phyloP scores from a whole-genome alignment of 2,888 invertebrate genomes.

The Aethes cnicana region DNA sequence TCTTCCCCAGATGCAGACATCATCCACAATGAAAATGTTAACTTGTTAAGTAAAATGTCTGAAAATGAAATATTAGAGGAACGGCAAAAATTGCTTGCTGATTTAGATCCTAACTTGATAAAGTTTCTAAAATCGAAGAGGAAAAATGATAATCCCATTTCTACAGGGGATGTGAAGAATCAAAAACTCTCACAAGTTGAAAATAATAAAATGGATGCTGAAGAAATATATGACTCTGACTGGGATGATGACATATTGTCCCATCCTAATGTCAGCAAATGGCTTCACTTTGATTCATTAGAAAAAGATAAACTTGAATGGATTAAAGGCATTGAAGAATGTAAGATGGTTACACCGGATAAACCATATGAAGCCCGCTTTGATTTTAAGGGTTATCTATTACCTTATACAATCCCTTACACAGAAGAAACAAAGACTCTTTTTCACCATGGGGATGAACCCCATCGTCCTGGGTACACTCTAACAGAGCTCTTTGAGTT shows the following conservation, averaged over 20 bases:
- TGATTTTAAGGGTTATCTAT: conserved; percentile 89
- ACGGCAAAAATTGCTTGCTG: conserved; percentile 84
- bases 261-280: conserved; percentile 85
- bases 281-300: conserved; percentile 93
- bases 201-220: conserved; percentile 56
- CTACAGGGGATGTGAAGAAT: conserved; percentile 27
- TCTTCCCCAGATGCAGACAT: conserved; percentile 73
- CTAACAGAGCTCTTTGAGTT: conserved; percentile 93
- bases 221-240: conserved; percentile 49
- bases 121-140: conserved; percentile 82
- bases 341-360: conserved; percentile 79
- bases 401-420: conserved; percentile 86
- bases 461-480: conserved; percentile 94
- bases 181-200: conserved; percentile 17
- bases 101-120: conserved; percentile 85
- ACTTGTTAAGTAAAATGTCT: conserved; percentile 85
- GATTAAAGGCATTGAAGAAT: conserved; percentile 87
- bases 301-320: conserved; percentile 94
- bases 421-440: conserved; percentile 83
- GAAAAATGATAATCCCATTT: conserved; percentile 35
- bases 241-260: conserved; percentile 83
- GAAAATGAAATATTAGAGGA: conserved; percentile 89
- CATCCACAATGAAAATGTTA: conserved; percentile 89
- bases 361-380: conserved; percentile 90
- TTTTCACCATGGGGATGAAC: conserved; percentile 97